Conservation (phyloP, 37 sponge, comb jelly and placozoan genomes). For the Lycopodina hypogea region DNA sequence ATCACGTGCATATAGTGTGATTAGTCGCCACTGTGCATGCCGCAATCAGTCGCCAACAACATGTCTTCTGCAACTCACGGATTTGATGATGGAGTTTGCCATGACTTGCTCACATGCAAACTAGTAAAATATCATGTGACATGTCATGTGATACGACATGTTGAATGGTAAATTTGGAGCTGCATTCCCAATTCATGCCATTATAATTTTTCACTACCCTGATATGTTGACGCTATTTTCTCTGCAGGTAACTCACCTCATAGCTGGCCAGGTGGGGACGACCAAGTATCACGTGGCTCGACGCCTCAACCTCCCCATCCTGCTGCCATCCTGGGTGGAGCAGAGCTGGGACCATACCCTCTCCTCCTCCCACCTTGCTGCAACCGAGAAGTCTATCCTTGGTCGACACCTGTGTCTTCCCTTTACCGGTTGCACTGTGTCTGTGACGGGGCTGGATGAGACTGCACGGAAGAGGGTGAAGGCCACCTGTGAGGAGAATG, state of each 20-base stretch:
- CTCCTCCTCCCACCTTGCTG: conserved; percentile 4
- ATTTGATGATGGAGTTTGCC: too few relatives aligned
- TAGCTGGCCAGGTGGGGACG: conserved; percentile 87
- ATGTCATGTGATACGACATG: too few relatives aligned
- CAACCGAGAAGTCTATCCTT: conserved; percentile 10
- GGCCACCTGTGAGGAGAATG: conserved; percentile 53
- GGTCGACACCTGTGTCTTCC: conserved; percentile 54
- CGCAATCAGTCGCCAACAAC: too few relatives aligned
- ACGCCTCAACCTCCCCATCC: conserved; percentile 58
- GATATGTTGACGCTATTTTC: too few relatives aligned
- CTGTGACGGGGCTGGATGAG: conserved; percentile 84
- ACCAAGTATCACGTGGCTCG: conserved; percentile 84
- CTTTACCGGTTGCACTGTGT: conserved; percentile 73
- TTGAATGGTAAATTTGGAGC: too few relatives aligned
- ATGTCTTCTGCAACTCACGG: too few relatives aligned
- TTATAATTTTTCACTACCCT: too few relatives aligned
- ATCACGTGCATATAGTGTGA: too few relatives aligned
- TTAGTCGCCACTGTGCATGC: too few relatives aligned
- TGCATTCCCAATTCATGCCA: too few relatives aligned
- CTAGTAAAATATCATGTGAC: too few relatives aligned
- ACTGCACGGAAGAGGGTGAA: conserved; percentile 49
- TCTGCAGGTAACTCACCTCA: conserved; percentile 68
- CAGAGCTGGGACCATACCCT: conserved; percentile 53
- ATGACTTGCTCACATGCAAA: too few relatives aligned
- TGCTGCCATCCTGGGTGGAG: conserved; percentile 81